Conservation (phyloP, 2,113 vertebrate genomes). For the Montifringilla adamsi region DNA sequence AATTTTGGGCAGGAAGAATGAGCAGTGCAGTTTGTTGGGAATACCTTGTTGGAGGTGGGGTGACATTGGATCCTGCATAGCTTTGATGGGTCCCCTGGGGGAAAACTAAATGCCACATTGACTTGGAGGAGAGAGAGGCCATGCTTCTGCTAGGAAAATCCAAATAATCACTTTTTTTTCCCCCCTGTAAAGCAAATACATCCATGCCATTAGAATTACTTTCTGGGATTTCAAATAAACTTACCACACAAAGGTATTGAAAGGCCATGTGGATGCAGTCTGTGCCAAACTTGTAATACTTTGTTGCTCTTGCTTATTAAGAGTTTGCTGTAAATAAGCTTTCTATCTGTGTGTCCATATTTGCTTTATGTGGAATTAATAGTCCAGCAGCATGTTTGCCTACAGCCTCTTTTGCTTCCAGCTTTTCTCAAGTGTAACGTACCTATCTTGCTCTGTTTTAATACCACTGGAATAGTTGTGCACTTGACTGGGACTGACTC, state of each 20-base stretch:
- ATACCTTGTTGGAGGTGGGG: background rate
- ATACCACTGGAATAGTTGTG: background rate
- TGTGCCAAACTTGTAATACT: background rate
- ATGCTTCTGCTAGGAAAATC: background rate
- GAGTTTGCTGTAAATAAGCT: background rate
- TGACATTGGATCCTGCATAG: background rate
- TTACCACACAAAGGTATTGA: background rate
- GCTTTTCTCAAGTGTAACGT: background rate
- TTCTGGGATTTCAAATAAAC: background rate
- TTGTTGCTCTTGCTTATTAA: background rate
- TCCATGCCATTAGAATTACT: background rate
- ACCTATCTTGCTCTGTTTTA: background rate
- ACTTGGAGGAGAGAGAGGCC: background rate
- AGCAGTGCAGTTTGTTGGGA: background rate
- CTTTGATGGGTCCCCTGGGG: background rate
- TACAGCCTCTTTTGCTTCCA: background rate
- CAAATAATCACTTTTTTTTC: background rate
- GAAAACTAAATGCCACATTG: background rate
- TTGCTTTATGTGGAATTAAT: background rate
- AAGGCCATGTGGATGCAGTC: background rate
- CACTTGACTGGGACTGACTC: background rate
- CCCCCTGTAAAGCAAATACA: background rate
- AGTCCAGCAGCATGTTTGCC: background rate
- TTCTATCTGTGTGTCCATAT: background rate
- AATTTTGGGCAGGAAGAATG: background rate